Evolutionary conservation across 2,797 vertebrate genomes (phyloP), one percentile per base, ranked within the genome.

Genomic region (Cetoscarus ocellatus): DNA sequence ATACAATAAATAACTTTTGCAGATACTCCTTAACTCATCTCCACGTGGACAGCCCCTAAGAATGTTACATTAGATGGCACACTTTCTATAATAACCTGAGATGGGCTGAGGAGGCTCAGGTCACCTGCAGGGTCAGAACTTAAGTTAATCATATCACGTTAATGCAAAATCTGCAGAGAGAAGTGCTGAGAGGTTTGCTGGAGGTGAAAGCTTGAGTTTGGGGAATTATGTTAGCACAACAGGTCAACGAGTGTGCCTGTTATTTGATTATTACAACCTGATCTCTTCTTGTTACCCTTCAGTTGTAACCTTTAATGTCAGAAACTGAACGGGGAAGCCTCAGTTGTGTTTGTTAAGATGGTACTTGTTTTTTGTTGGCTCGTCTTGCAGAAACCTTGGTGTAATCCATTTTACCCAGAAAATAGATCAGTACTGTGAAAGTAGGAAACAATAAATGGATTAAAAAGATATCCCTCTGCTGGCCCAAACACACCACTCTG

Each of bases 131-230:
- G 15, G 43, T 67, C 53, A 74, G 65, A 61, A 78, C 81, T 94
- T 90, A 93, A 65, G 69, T 65, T 93, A 93, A 94, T 94, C 92
- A 85, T 38, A 81, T 92, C 84, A 84, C 84, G 71, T 73, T 65
- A 51, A 61, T 66, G 61, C 79, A 79, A 86, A 81, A 60, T 19
- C 43, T 11, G 18, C 65, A 67, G 60, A 78, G 72, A 58, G n/a
- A n/a, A n/a, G n/a, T n/a, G n/a, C 61, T 52, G 14, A 15, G 35
- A 36, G 56, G 52, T 59, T 19, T 73, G 44, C 34, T 15, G 19
- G 67, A 58, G 66, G 40, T 73, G 50, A 77, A 68, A 77, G 71
- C 40, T 6, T 5, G 67, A 43, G 36, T 49, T 52, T 48, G 17
- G 12, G 36, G 8, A 66, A 61, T 39, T 51, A 67, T 15, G 0